Evolutionary conservation across 2,113 vertebrate species (phyloP).

Genomic region (Procavia capensis): DNA sequence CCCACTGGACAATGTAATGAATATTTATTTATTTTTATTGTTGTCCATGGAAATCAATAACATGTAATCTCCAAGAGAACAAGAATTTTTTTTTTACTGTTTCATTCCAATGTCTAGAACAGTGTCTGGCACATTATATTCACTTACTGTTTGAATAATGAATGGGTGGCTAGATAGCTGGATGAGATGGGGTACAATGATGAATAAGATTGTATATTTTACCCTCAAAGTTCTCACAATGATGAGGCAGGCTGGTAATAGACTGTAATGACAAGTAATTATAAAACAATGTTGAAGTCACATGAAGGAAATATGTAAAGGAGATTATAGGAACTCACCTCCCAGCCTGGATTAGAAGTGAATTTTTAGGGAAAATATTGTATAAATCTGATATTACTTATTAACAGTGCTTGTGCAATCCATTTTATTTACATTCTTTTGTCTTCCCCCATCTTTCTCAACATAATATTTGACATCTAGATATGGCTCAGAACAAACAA

Average conservation of each 20-base stretch:
- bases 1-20: neutral
- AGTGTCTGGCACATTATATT: neutral
- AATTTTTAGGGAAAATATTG: neutral
- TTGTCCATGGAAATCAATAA: neutral
- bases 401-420: neutral
- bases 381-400: neutral
- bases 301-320: neutral
- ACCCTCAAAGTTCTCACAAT: neutral
- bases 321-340: neutral
- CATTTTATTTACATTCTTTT: neutral
- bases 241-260: neutral
- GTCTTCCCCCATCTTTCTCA: neutral
- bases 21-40: constrained; percentile 33
- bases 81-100: neutral
- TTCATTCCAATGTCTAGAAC: neutral
- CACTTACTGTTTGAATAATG: constrained; percentile 18
- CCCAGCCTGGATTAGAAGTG: neutral
- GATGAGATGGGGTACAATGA: neutral
- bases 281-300: neutral
- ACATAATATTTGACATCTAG: neutral
- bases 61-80: neutral
- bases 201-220: neutral
- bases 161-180: neutral
- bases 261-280: neutral
- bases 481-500: too few relatives aligned